phyloP scores from a whole-genome alignment of 2,797 vertebrate genomes.

The Monodelphis domestica region DNA sequence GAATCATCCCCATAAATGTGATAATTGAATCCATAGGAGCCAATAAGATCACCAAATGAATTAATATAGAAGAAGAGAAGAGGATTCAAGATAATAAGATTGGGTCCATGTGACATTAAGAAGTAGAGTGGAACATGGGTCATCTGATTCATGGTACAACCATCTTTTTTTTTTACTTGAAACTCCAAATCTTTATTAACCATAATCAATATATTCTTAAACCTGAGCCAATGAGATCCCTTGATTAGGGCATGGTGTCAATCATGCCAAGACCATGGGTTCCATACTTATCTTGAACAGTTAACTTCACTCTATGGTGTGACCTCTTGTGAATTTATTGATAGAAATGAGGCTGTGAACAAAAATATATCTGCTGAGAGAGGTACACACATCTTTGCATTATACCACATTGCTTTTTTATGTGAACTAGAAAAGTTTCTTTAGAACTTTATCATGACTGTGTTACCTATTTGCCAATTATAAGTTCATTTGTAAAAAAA shows the following conservation, averaged over 20 bases:
- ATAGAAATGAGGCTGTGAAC: not conserved
- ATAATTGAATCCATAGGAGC: not conserved
- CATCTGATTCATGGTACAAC: not conserved
- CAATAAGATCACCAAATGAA: not conserved
- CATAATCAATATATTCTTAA: not conserved
- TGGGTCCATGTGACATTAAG: not conserved
- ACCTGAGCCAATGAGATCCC: not conserved
- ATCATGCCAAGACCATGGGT: not conserved
- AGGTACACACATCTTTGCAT: not conserved
- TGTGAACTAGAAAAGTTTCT: not conserved
- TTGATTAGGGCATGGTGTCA: not conserved
- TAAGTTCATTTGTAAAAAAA: not conserved
- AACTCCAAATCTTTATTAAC: not conserved
- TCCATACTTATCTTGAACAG: not conserved
- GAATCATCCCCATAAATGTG: not conserved
- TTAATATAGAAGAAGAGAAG: not conserved
- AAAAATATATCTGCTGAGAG: not conserved
- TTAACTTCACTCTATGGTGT: not conserved
- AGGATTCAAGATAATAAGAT: not conserved
- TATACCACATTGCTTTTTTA: not conserved
- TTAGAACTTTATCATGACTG: not conserved
- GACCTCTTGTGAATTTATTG: not conserved
- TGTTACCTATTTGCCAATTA: not conserved
- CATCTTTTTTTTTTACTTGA: no score
- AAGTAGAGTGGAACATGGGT: not conserved